phyloP scores from a whole-genome alignment of 2,113 vertebrate species.

The Microtus richardsoni region DNA sequence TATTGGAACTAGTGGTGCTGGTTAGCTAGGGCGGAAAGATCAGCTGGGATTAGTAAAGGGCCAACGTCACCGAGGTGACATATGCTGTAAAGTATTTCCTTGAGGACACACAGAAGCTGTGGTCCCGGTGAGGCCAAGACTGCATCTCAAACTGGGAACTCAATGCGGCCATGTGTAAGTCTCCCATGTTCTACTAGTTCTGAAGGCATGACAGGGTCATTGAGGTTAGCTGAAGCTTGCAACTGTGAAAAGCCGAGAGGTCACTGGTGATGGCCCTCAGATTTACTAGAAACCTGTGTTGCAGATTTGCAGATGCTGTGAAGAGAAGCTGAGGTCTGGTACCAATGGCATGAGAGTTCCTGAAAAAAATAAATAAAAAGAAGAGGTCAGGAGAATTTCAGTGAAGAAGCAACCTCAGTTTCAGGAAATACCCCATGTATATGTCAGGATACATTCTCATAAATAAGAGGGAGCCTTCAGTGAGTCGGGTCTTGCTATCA shows the following conservation, averaged over 20 bases:
- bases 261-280: neutral
- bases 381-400: neutral
- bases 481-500: neutral
- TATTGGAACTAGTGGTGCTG: neutral
- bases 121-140: neutral
- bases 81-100: neutral
- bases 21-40: neutral
- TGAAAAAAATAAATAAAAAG: neutral
- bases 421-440: neutral
- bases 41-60: neutral
- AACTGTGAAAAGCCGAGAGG: neutral
- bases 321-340: neutral
- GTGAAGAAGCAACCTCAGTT: neutral
- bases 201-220: neutral
- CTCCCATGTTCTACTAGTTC: neutral
- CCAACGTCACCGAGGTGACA: neutral
- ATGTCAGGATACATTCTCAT: neutral
- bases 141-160: neutral
- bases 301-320: neutral
- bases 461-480: neutral
- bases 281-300: neutral
- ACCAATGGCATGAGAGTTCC: neutral
- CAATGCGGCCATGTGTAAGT: neutral
- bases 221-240: neutral
- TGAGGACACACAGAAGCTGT: neutral